Conservation (phyloP, 2,888 invertebrate genomes). For the Drosophila dives region DNA sequence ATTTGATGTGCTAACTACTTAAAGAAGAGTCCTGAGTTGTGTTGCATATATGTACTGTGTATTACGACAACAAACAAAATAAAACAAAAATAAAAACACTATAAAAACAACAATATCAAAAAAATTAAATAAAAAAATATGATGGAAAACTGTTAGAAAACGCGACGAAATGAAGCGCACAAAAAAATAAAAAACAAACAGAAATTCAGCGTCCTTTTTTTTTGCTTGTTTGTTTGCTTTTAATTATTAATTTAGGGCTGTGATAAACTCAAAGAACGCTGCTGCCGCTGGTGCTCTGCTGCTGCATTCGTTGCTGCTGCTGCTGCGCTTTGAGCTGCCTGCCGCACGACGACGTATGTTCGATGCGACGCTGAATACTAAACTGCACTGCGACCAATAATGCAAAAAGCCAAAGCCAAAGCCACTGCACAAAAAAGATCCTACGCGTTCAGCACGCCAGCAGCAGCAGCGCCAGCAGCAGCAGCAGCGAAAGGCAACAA, state of each 20-base stretch:
- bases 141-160: background rate
- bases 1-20: background rate
- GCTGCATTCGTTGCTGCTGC: constrained; percentile 7
- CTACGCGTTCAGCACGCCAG: constrained; percentile 36
- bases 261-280: constrained; percentile 9
- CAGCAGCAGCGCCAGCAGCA: constrained; percentile 12
- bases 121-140: background rate
- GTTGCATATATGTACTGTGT: background rate
- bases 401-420: constrained; percentile 21
- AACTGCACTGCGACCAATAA: constrained; percentile 62
- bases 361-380: constrained; percentile 74
- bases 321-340: constrained; percentile 47
- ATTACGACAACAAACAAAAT: constrained; percentile 3
- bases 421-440: constrained; percentile 16
- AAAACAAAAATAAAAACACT: constrained; percentile 19
- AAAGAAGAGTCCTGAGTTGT: background rate
- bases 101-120: constrained; percentile 19
- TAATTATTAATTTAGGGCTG: constrained; percentile 4
- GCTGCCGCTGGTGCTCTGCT: constrained; percentile 3
- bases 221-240: background rate
- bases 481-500: constrained; percentile 29
- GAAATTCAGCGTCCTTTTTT: constrained; percentile 2
- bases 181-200: background rate
- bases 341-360: constrained; percentile 73
- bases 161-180: constrained; percentile 7